Evolutionary conservation across 2,888 invertebrate genomes (phyloP).

Genomic region (Beris chalybata): DNA sequence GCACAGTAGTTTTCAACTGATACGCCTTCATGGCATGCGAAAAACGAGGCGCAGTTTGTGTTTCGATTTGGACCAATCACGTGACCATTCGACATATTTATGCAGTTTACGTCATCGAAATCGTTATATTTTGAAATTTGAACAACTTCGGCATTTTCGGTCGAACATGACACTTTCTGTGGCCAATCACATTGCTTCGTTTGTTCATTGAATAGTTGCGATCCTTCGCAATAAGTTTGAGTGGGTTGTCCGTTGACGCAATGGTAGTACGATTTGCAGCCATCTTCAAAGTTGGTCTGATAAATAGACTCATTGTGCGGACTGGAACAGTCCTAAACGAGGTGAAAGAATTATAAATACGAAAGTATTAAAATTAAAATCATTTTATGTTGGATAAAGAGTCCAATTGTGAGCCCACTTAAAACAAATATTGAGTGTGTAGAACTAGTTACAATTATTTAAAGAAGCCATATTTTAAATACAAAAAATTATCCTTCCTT

Average conservation of each 20-base stretch:
- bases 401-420: too few species aligned
- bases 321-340: too few species aligned
- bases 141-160: not conserved
- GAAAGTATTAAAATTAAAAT: too few species aligned
- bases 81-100: not conserved
- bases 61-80: not conserved
- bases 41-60: conserved; percentile 11
- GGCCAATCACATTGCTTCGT: conserved; percentile 44
- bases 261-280: conserved; percentile 23
- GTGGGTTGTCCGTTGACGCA: conserved; percentile 26
- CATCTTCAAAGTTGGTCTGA: not conserved
- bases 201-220: conserved; percentile 42
- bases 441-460: too few species aligned
- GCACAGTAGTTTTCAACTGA: conserved; percentile 20
- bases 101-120: not conserved
- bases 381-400: too few species aligned
- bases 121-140: not conserved
- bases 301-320: not conserved
- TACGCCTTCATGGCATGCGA: conserved; percentile 1
- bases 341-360: too few species aligned
- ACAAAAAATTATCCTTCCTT: too few species aligned
- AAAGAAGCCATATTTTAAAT: too few species aligned
- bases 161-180: conserved; percentile 44
- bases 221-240: conserved; percentile 6
- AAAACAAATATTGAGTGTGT: too few species aligned